phyloP scores from a whole-genome alignment of 2,888 invertebrate genomes.

The Invenusta paracnida region DNA sequence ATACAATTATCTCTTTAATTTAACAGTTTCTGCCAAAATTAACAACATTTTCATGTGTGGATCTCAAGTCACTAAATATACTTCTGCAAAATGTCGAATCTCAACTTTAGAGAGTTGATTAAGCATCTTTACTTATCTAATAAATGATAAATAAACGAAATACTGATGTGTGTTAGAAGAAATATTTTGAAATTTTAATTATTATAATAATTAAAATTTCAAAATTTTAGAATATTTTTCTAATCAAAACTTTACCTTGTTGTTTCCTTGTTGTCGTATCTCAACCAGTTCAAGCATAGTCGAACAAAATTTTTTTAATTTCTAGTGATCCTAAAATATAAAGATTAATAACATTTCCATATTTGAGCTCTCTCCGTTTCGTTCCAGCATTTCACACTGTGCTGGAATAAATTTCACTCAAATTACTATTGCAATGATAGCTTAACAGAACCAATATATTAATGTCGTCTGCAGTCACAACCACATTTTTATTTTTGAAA shows the following conservation, averaged over 20 bases:
- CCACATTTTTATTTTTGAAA: not conserved
- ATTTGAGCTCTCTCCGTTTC: not conserved
- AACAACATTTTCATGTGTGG: conserved; percentile 6
- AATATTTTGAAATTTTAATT: no score
- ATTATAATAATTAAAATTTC: no score
- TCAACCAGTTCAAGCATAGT: not conserved
- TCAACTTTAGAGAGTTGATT: not conserved
- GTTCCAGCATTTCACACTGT: not conserved
- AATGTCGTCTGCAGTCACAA: conserved; percentile 1
- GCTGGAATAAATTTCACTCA: conserved; percentile 4
- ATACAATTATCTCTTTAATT: not conserved
- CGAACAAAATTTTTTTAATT: not conserved
- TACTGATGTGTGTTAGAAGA: no score
- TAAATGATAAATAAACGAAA: not conserved
- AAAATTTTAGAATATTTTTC: no score
- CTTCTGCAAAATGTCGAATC: not conserved
- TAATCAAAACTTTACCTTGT: not conserved
- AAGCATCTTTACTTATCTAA: not conserved
- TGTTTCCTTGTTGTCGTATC: not conserved
- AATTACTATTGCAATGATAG: not conserved
- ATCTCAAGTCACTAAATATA: not conserved
- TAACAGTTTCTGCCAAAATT: not conserved
- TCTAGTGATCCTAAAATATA: conserved; percentile 4
- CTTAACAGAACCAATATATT: not conserved
- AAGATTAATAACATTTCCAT: not conserved